Evolutionary conservation across 2,888 invertebrate species (phyloP).

Genomic region (Andricus quercusramuli): DNA sequence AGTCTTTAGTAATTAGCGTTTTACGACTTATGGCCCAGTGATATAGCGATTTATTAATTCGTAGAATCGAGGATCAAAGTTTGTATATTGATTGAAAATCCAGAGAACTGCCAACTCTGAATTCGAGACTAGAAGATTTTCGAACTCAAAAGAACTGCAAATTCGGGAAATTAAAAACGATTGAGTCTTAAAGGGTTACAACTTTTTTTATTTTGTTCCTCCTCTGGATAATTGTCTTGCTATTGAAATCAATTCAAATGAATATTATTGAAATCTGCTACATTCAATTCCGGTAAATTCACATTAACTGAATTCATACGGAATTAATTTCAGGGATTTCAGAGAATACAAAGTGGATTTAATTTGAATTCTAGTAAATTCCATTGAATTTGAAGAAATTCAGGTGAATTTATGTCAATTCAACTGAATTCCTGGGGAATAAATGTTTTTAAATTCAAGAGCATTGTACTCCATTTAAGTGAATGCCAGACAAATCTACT

Average conservation of each 20-base stretch:
- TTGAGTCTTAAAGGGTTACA: no score
- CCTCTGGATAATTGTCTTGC: no score
- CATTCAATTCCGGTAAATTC: no score
- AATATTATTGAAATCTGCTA: no score
- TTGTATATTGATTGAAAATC: neutral
- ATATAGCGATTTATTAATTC: conserved; percentile 55
- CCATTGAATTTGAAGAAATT: neutral
- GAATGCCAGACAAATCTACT: no score
- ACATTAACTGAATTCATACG: neutral
- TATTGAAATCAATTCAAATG: no score
- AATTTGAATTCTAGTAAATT: neutral
- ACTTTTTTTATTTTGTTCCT: no score
- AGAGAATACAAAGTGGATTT: neutral
- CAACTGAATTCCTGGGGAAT: neutral
- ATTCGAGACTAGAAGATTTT: neutral
- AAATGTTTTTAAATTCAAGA: neutral
- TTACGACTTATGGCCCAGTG: conserved; percentile 69
- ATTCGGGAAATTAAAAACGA: neutral
- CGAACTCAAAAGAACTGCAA: neutral
- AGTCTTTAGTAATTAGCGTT: conserved; percentile 77
- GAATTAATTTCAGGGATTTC: neutral
- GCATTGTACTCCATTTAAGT: neutral
- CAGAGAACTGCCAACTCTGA: neutral
- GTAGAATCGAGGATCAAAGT: neutral
- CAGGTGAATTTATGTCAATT: no score